Conservation (phyloP, 2,888 invertebrate genomes). For the Ypsolopha scabrella region DNA sequence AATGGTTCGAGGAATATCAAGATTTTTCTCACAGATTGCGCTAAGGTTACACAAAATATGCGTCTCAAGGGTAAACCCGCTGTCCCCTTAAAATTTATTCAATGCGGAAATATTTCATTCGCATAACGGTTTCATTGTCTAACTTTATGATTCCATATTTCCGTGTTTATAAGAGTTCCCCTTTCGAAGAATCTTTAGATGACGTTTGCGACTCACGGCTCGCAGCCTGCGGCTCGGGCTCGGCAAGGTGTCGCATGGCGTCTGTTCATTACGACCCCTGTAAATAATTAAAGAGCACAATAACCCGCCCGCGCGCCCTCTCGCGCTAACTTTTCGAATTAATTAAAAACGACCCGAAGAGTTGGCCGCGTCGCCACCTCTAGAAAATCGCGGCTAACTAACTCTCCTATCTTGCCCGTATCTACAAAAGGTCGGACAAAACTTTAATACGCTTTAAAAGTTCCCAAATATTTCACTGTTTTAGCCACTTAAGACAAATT, state of each 20-base stretch:
- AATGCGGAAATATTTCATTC: slow-evolving; percentile 36
- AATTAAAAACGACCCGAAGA: slow-evolving; percentile 37
- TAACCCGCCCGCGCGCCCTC: slow-evolving; percentile 21
- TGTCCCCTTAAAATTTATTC: slow-evolving; percentile 19
- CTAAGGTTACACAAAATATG: background rate
- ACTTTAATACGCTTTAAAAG: slow-evolving; percentile 54
- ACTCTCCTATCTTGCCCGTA: slow-evolving; percentile 26
- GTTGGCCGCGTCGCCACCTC: slow-evolving; percentile 22
- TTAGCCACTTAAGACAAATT: slow-evolving; percentile 60
- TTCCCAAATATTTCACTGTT: slow-evolving; percentile 59
- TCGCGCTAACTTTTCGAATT: slow-evolving; percentile 41
- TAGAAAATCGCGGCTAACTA: slow-evolving; percentile 8
- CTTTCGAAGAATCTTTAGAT: slow-evolving; percentile 11
- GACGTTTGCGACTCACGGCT: background rate
- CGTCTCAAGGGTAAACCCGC: background rate
- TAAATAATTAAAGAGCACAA: slow-evolving; percentile 28
- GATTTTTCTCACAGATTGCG: background rate
- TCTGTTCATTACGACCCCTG: slow-evolving; percentile 13
- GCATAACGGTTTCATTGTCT: slow-evolving; percentile 38
- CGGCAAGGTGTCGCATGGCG: slow-evolving; percentile 18
- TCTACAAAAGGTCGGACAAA: slow-evolving; percentile 30
- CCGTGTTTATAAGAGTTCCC: slow-evolving; percentile 40
- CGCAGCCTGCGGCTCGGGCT: no score
- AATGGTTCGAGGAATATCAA: background rate
- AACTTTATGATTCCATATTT: slow-evolving; percentile 47